Base-by-base conservation (phyloP, 2,888 invertebrate genomes). In the Ectropis crepuscularia region DNA sequence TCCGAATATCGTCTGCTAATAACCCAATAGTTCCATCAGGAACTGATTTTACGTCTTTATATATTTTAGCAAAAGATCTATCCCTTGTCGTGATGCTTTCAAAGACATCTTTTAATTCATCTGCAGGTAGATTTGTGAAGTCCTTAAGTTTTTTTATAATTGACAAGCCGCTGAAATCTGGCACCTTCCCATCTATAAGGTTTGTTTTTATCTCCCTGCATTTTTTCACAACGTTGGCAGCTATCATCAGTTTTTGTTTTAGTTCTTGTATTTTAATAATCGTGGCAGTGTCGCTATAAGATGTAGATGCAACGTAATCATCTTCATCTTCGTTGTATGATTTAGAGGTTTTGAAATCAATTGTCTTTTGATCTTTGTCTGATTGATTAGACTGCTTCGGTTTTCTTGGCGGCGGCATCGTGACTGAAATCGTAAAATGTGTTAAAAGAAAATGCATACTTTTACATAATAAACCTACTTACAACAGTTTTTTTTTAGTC, bases 1-100 rank as follows among this genome's bases (percentile, higher is more conserved):
- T 54, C 36, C 71, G 51, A 10, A 71, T 49, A 28, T 71, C 69
- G 37, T 51, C 41, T 7, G 37, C 12, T 45, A 61, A 6, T 50
- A 61, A 2, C 10, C 36, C 42, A 5, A 16, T 1, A 41, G 41
- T 48, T 43, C 51, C n/a, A 4, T 11, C 7, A 2, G 0, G 6
- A 51, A 71, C 36, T 0, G n/a, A 5, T 48, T 16, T 55, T 7
- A 62, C 45, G 8, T 71, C 68, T 36, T 41, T 54, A 0, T 67
- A 45, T 0, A 60, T 59, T 43, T 63, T 60, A 57, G 39, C 39
- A 7, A 72, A 50, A 11, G 70, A 59, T 37, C 51, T 66, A 9
- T 57, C 58, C 6, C 50, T 57, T 38, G 53, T 57, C 43, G 9
- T 36, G 10, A 60, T 47, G 7, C 7, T 38, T 10, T 57, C 12